Evolutionary conservation across 2,113 vertebrate genomes (phyloP).

Genomic region (Scolopax mira): DNA sequence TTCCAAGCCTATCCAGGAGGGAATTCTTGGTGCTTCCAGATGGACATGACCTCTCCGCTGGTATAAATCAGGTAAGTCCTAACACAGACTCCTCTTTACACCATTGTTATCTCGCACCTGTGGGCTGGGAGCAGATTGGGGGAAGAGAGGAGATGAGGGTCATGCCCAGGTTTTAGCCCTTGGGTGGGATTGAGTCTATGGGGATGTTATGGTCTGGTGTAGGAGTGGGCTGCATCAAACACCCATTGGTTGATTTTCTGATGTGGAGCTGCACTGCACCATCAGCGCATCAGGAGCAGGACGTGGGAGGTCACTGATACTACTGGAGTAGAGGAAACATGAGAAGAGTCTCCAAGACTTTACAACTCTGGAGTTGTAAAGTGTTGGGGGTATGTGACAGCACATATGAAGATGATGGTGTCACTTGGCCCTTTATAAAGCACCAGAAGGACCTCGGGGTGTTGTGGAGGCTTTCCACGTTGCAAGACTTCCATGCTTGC

Average conservation of each 20-base stretch:
- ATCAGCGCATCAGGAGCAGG: neutral
- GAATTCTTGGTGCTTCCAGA: neutral
- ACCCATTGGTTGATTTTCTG: fast-evolving
- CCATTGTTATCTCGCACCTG: neutral
- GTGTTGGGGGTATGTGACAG: neutral
- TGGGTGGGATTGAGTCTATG: neutral
- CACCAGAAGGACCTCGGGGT: neutral
- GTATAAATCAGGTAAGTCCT: neutral
- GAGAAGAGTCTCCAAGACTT: neutral
- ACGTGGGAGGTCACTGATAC: neutral
- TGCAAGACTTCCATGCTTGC: neutral
- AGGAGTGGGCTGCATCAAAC: neutral
- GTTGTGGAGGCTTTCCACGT: neutral
- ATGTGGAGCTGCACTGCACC: neutral
- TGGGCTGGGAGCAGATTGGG: neutral
- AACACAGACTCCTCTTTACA: neutral
- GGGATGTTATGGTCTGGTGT: neutral
- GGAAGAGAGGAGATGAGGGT: neutral
- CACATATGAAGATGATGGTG: neutral
- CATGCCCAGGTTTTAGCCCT: neutral
- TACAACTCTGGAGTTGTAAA: neutral
- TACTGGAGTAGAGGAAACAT: neutral
- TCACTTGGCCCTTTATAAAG: neutral
- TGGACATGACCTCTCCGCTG: neutral
- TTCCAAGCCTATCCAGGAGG: neutral